Conservation (phyloP, 2,797 vertebrate species). For the Enteromius trimaculatus region DNA sequence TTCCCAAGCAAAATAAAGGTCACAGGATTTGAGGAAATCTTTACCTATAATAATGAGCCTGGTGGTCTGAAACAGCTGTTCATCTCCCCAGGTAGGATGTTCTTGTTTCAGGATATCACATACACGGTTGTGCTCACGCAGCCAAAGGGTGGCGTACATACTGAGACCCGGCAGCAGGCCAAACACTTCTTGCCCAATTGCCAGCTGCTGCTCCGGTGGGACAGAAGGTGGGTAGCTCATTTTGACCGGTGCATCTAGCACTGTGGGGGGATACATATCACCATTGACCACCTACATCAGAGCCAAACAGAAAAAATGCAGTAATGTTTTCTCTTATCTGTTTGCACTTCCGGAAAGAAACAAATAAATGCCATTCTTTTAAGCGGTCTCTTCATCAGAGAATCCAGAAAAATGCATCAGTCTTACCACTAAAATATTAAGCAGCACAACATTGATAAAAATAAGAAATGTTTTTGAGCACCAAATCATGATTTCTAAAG, state of each 20-base stretch:
- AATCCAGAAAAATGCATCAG: background rate
- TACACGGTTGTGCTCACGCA: slow-evolving; percentile 93
- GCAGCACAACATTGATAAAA: background rate
- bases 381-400: background rate
- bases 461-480: background rate
- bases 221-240: slow-evolving; percentile 84
- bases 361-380: background rate
- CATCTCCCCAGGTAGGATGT: slow-evolving; percentile 91
- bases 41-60: slow-evolving; percentile 93
- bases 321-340: background rate
- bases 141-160: slow-evolving; percentile 89
- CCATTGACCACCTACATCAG: slow-evolving; percentile 81
- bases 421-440: background rate
- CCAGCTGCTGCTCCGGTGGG: slow-evolving; percentile 76
- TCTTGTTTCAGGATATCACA: slow-evolving; percentile 89
- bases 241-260: slow-evolving; percentile 77
- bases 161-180: slow-evolving; percentile 89
- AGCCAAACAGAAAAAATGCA: slow-evolving; percentile 11
- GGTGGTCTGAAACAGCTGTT: slow-evolving; percentile 94
- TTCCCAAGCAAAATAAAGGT: background rate
- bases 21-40: background rate
- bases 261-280: slow-evolving; percentile 85
- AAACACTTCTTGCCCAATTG: slow-evolving; percentile 88
- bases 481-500: background rate
- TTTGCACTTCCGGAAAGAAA: background rate